Percentiles rank a stretch among this genome's conserved stretches.
Conservation (phyloP, 1,140 invertebrate genomes). For the Notospermus geniculatus region DNA sequence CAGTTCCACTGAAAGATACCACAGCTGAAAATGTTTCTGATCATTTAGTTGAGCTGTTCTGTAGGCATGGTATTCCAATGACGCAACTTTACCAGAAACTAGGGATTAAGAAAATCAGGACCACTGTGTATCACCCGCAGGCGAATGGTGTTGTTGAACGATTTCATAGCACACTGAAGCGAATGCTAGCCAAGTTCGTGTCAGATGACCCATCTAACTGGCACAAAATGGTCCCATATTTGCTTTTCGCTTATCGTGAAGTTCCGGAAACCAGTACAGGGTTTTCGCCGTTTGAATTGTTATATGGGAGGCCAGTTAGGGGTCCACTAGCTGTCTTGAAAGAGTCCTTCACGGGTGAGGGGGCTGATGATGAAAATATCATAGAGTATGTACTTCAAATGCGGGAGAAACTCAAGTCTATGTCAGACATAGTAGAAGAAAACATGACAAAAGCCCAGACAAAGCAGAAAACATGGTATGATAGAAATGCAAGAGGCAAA, state of each 20-base stretch:
- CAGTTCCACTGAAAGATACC: slow-evolving; percentile 14
- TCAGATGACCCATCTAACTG: not conserved
- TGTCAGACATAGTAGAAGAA: too few relatives aligned
- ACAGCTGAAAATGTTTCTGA: slow-evolving; percentile 10
- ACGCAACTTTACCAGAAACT: slow-evolving; percentile 13
- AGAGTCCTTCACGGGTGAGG: too few relatives aligned
- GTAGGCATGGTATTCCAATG: slow-evolving; percentile 19
- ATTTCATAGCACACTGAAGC: not conserved
- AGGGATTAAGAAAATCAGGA: not conserved
- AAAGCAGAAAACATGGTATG: too few relatives aligned
- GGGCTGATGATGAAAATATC: too few relatives aligned
- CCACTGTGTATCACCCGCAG: not conserved
- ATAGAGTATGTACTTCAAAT: too few relatives aligned
- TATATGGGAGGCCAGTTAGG: too few relatives aligned
- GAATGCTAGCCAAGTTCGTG: not conserved
- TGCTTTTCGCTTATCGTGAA: not conserved
- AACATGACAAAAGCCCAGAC: too few relatives aligned
- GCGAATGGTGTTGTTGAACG: not conserved
- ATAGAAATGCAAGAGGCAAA: too few relatives aligned
- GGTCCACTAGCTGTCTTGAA: too few relatives aligned
- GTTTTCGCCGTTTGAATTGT: too few relatives aligned
- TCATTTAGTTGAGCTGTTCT: slow-evolving; percentile 18
- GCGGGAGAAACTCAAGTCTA: too few relatives aligned
- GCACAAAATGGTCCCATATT: not conserved
- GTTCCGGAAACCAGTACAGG: too few relatives aligned